phyloP scores from a whole-genome alignment of 2,113 vertebrate species.

The Muntiacus muntjak region DNA sequence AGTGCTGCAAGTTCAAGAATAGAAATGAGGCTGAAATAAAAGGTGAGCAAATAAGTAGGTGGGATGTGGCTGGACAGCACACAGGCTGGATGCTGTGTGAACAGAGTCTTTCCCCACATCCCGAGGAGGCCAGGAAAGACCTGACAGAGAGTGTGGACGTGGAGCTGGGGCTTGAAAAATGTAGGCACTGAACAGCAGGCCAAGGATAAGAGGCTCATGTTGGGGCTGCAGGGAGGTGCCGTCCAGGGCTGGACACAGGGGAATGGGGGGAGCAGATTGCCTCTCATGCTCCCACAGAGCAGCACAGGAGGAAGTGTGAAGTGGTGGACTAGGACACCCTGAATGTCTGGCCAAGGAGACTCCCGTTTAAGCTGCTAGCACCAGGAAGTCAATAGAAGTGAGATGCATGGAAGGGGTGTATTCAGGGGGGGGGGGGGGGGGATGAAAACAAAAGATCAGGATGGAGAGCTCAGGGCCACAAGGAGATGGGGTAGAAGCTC shows the following conservation, averaged over 20 bases:
- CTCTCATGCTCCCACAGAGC: not conserved
- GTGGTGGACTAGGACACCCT: not conserved
- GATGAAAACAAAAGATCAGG: not conserved
- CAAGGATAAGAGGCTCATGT: rapidly evolving
- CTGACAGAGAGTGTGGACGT: rapidly evolving
- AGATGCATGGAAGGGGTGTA: rapidly evolving
- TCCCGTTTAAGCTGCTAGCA: not conserved
- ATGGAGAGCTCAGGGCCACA: not conserved
- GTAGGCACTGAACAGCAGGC: not conserved
- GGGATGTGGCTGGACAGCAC: too few species aligned
- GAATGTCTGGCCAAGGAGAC: not conserved
- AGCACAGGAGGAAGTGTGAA: not conserved
- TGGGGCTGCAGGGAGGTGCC: not conserved
- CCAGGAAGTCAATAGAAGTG: not conserved
- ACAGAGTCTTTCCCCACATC: not conserved
- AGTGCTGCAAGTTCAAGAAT: not conserved
- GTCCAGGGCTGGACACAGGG: rapidly evolving
- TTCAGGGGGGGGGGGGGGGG: rapidly evolving
- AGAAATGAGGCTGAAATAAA: not conserved
- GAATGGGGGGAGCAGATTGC: rapidly evolving
- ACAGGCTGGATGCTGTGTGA: rapidly evolving
- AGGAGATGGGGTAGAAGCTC: not conserved
- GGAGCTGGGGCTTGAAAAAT: not conserved
- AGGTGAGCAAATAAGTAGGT: not conserved
- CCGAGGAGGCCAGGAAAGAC: not conserved